These are phyloP conservation scores for Archips crataeganus DNA, from an alignment of 2,888 invertebrate species.

Conservation along the genomic window DNA sequence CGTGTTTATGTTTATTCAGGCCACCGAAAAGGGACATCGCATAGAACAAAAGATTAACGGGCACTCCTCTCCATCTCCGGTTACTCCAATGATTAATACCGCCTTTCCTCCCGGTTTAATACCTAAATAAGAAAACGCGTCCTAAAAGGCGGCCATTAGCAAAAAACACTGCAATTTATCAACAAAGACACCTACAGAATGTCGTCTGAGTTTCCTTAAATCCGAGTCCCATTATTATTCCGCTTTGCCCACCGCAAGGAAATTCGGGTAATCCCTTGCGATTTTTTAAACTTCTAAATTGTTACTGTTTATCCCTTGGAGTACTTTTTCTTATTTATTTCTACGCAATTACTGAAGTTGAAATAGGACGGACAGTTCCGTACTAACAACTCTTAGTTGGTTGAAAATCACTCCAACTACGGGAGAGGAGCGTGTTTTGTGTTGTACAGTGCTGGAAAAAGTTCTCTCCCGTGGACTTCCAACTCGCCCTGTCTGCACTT, in stretches of 20 bases:
- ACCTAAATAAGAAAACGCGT: slow-evolving; percentile 51
- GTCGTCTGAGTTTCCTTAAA: slow-evolving; percentile 67
- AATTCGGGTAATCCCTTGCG: slow-evolving; percentile 72
- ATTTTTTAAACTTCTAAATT: slow-evolving; percentile 58
- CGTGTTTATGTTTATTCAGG: slow-evolving; percentile 1
- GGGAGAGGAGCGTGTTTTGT: no score
- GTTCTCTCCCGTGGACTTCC: no score
- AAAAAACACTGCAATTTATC: slow-evolving; percentile 80
- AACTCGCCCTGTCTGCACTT: no score
- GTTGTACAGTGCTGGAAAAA: no score
- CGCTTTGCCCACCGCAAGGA: slow-evolving; percentile 67
- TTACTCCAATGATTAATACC: slow-evolving; percentile 45
- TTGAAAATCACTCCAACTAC: background rate
- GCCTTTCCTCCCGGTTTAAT: slow-evolving; percentile 39
- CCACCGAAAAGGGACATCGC: background rate
- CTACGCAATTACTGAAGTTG: slow-evolving; percentile 34
- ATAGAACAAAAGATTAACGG: slow-evolving; percentile 20
- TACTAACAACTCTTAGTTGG: background rate
- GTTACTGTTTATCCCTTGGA: slow-evolving; percentile 48
- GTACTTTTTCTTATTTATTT: slow-evolving; percentile 42
- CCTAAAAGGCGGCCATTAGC: slow-evolving; percentile 69
- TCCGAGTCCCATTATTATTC: slow-evolving; percentile 76
- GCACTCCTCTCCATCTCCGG: slow-evolving; percentile 20
- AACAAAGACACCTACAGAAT: slow-evolving; percentile 69
- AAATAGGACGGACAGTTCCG: slow-evolving; percentile 12